Conservation (phyloP, 2,888 invertebrate species). For the Agonum fuliginosum region DNA sequence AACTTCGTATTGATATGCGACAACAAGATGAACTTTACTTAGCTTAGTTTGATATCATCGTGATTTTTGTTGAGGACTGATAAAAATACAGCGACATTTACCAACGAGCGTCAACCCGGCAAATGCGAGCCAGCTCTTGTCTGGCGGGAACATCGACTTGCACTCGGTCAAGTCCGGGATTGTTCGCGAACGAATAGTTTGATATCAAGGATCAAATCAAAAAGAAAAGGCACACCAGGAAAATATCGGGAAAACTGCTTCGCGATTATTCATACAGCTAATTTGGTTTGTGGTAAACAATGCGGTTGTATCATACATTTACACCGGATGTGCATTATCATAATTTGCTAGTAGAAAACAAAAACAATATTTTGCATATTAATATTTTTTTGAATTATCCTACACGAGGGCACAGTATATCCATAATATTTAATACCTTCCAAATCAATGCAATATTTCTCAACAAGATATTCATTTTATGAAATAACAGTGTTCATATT, state of each 20-base stretch:
- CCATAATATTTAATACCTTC: too few relatives aligned
- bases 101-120: conserved; percentile 56
- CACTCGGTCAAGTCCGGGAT: conserved; percentile 40
- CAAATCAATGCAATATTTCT: not conserved
- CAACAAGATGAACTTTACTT: conserved; percentile 53
- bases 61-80: conserved; percentile 56
- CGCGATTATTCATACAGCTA: too few relatives aligned
- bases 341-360: too few relatives aligned
- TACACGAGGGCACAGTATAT: too few relatives aligned
- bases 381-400: too few relatives aligned
- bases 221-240: not conserved
- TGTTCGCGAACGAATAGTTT: conserved; percentile 30
- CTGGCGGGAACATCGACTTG: conserved; percentile 57
- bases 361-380: too few relatives aligned
- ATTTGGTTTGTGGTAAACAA: too few relatives aligned
- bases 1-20: conserved; percentile 53
- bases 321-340: too few relatives aligned
- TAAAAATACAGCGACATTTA: conserved; percentile 55
- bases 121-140: conserved; percentile 49
- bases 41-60: conserved; percentile 57
- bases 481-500: not conserved
- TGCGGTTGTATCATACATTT: too few relatives aligned
- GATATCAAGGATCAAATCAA: conserved; percentile 1
- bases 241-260: not conserved
- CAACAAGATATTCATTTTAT: not conserved